A percentile compares a stretch with the other conserved stretches of the same genome.
These are phyloP conservation scores for Lophochroa leadbeateri DNA, from an alignment of 2,113 vertebrate species.

Conservation along the genomic window DNA sequence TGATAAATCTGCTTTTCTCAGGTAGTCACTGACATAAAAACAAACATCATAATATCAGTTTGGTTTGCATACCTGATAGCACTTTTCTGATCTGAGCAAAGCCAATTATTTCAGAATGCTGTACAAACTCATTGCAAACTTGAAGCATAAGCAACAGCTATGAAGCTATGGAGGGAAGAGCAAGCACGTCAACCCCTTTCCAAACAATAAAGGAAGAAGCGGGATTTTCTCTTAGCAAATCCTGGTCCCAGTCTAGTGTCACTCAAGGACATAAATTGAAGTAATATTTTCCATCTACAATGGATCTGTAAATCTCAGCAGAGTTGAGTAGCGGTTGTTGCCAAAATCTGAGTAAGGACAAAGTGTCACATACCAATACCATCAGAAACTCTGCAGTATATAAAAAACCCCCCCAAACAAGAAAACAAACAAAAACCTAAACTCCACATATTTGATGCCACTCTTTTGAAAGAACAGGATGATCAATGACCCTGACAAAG, in stretches of 20 bases:
- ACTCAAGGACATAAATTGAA: neutral
- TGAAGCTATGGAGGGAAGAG: neutral
- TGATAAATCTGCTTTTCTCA: neutral
- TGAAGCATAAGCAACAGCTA: neutral
- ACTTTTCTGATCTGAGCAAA: neutral
- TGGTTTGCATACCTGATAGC: neutral
- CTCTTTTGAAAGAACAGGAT: neutral
- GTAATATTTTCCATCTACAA: neutral
- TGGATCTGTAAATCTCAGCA: neutral
- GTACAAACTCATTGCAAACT: neutral
- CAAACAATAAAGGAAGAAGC: neutral
- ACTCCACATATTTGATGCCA: fast-evolving
- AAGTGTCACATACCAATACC: neutral
- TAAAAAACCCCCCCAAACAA: too few species aligned
- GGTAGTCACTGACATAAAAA: neutral
- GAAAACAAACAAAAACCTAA: neutral
- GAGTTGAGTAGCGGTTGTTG: neutral
- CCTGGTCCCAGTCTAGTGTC: neutral
- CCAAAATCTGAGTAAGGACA: neutral
- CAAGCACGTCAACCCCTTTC: neutral
- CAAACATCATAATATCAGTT: neutral
- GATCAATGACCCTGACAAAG: neutral
- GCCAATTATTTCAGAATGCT: neutral
- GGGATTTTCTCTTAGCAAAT: neutral
- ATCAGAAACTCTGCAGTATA: neutral